Base-by-base conservation (phyloP, 2,113 vertebrate genomes). In the Carollia perspicillata region DNA sequence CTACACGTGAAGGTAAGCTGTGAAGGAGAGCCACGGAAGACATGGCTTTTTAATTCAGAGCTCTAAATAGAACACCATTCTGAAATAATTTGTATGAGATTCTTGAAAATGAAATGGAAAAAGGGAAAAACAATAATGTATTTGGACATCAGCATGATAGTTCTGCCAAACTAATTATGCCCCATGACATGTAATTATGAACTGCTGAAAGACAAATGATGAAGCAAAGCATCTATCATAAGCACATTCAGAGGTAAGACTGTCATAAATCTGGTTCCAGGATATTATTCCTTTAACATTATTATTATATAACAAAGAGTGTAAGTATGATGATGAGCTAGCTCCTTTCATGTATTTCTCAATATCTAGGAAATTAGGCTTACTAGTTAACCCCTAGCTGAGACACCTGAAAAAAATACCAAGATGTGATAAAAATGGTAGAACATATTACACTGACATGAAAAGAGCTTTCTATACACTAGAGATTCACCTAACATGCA, bases 161-260 rank as follows among this genome's bases (percentile, higher is more conserved):
- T 75, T 88, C 42, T 95, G 92, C 87, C 92, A 96, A 85, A 9
- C 60, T 95, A 92, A 95, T 90, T 95, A 87, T 92, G 88, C 66
- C 53, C 86, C 23, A 2, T 84, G 84, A 92, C 58, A 74, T 40
- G 68, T 65, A 93, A 90, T 37, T 95, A 84, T 88, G 94, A 95
- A 75, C 72, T 58, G 90, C 44, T 95, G 94, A 97, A 87, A 97
- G 93, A 97, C 53, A 93, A 96, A 93, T 44, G 75, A 79, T 35
- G 42, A 95, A 80, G 94, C 77, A 95, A 93, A 74, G 72, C 78
- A 51, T 88, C 72, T 89, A 83, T 78, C 93, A 85, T 40, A 94
- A 84, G 93, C 63, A 94, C 35, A 42, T 2, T 72, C 28, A 96
- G 44, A 93, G 75, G 71, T 35, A 89, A 95, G 84, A 89, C 44